Conservation (phyloP, 2,888 invertebrate species). For the Alcis repandata region DNA sequence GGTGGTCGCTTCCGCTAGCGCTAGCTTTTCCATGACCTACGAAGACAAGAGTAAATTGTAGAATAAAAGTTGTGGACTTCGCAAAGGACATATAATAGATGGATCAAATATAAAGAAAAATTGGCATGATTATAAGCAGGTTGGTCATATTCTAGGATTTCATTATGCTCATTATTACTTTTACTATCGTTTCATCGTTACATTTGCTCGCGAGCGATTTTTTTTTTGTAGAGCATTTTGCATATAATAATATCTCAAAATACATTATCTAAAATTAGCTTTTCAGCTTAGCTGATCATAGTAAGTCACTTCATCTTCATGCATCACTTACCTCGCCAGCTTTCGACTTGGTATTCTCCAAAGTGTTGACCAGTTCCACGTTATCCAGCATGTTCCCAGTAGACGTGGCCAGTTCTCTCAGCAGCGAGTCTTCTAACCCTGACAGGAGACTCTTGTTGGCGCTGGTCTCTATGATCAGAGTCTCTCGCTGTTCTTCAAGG, state of each 20-base stretch:
- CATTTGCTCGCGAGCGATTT: too few species aligned
- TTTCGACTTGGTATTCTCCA: slow-evolving; percentile 96
- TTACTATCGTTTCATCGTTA: too few species aligned
- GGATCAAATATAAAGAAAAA: too few species aligned
- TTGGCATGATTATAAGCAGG: too few species aligned
- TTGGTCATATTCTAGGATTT: too few species aligned
- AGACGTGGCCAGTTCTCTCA: slow-evolving; percentile 94
- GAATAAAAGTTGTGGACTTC: background rate
- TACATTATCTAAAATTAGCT: too few species aligned
- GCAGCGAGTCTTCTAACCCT: slow-evolving; percentile 93
- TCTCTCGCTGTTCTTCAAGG: slow-evolving; percentile 94
- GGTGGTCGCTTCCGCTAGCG: slow-evolving; percentile 91
- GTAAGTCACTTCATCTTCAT: background rate
- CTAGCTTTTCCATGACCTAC: slow-evolving; percentile 91
- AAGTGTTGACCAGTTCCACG: slow-evolving; percentile 92
- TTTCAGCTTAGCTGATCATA: too few species aligned
- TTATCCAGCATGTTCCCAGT: slow-evolving; percentile 98
- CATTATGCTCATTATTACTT: too few species aligned
- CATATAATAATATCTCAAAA: too few species aligned
- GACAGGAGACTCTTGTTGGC: slow-evolving; percentile 94
- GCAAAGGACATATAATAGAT: too few species aligned
- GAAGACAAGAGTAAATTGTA: background rate
- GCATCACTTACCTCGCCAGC: slow-evolving; percentile 89
- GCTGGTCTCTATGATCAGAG: slow-evolving; percentile 93
- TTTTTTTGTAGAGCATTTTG: too few species aligned